Percentiles rank a stretch among this genome's conserved stretches.
These are phyloP conservation scores for Lordiphosa mommai DNA, from an alignment of 1,140 invertebrate genomes.

Conservation along the genomic window DNA sequence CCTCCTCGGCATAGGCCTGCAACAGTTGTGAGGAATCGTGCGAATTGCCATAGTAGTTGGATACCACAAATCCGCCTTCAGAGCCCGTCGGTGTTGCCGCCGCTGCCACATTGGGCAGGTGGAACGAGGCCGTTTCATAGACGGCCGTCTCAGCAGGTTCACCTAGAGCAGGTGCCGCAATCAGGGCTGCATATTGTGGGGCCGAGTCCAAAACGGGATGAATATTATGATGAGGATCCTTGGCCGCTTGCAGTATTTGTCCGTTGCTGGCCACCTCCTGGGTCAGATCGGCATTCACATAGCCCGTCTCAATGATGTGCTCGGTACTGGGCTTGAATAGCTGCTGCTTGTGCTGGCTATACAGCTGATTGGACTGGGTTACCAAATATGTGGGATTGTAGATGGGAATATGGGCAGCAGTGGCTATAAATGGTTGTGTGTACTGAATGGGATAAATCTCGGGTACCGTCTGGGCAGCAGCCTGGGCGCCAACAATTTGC, in stretches of 20 bases:
- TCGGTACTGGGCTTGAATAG: slow-evolving; percentile 68
- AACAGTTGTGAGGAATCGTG: slow-evolving; percentile 65
- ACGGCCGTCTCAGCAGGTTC: slow-evolving; percentile 27
- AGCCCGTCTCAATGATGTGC: slow-evolving; percentile 57
- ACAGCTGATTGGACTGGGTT: slow-evolving; percentile 76
- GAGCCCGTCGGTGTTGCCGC: slow-evolving; percentile 32
- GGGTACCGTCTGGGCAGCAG: slow-evolving; percentile 48
- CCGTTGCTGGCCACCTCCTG: slow-evolving; percentile 78
- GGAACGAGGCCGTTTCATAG: slow-evolving; percentile 59
- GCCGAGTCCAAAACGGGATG: slow-evolving; percentile 61
- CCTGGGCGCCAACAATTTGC: slow-evolving; percentile 69
- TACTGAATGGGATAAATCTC: slow-evolving; percentile 70
- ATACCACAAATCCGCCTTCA: slow-evolving; percentile 70
- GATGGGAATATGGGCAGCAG: slow-evolving; percentile 67
- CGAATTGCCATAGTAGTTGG: slow-evolving; percentile 65
- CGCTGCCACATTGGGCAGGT: slow-evolving; percentile 53
- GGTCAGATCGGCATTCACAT: slow-evolving; percentile 68
- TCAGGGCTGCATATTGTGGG: slow-evolving; percentile 69
- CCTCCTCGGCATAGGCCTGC: slow-evolving; percentile 66
- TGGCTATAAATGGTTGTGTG: slow-evolving; percentile 43
- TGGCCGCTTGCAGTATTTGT: slow-evolving; percentile 73
- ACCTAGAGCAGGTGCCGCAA: slow-evolving; percentile 61
- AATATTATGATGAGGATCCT: slow-evolving; percentile 70
- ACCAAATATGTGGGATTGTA: slow-evolving; percentile 79
- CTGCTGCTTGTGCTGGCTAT: slow-evolving; percentile 72